Evolutionary conservation across 2,797 vertebrate species (phyloP), one percentile per base, ranked within the genome.

Genomic region (Tarsius wallacei): DNA sequence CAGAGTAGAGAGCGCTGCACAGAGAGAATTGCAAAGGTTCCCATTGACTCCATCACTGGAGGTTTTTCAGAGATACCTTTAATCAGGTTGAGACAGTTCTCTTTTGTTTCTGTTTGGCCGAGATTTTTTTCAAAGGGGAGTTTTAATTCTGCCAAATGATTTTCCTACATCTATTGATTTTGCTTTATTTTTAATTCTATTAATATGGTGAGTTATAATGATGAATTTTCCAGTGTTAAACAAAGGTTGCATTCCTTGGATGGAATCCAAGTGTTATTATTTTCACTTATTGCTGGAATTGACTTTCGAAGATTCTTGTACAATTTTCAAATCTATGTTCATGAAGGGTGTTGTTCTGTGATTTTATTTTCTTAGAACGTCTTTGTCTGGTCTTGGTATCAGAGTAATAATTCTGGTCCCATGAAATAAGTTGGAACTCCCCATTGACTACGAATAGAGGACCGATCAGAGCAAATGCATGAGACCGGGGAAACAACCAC

Each of bases 91-190:
- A 82, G 61, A 33, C 76, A 42, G 51, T 51, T 71, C 33, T 85
- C 0, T 51, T 84, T 63, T 71, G 36, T 86, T 68, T 9, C 70
- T 74, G 28, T 12, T 55, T 89, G 26, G 21, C 16, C 81, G 66
- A 88, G 17, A 33, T 42, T 28, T 47, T 47, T 86, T 61, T 80
- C 33, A 53, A 81, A 61, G 8, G 80, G 5, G n/a, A 1, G 66
- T 81, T 74, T 88, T 42, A 71, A 81, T 91, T 89, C 36, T 64
- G 6, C n/a, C 74, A 86, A 64, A 36, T 83, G 33, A 87, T 90
- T 36, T 96, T 66, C 71, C 33, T 78, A 2, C 42, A 78, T 61
- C 33, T 71, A 5, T 49, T 47, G 22, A 10, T 17, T 57, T 87
- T 76, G 21, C 53, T 42, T 93, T 61, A n/a, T 36, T 85, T 91